Evolutionary conservation across 2,113 vertebrate species (phyloP), one percentile per base, ranked within the genome.

Genomic region (Phylloscopus trochiloides): DNA sequence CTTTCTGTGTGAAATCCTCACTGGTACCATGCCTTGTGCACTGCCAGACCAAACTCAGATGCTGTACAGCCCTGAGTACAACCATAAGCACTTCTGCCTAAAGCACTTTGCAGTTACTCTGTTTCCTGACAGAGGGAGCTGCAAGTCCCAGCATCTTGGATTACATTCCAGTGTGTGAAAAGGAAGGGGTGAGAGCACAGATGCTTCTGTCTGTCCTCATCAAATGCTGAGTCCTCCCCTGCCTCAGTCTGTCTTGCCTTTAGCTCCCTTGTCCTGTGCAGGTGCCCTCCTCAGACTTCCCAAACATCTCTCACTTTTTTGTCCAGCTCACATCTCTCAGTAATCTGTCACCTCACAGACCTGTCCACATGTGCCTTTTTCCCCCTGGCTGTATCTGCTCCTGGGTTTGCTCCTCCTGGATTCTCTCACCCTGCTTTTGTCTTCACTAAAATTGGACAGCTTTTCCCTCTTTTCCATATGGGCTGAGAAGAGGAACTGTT

Each of bases 321-420:
- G 12, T 54, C 55, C 51, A 32, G 43, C n/a, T 89, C 32, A 12
- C 1, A 0, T 68, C 71, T 79, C 52, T 50, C 6, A 62, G 38
- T 42, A 67, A 7, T 50, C 40, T 79, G 21, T 86, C 38, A 25
- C 59, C 25, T 57, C 21, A 5, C 17, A 75, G 73, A 63, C 29
- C 20, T 0, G 0, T 32, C 59, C 43, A 26, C 12, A 0, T 9
- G 10, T 92, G 51, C 79, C 10, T 0, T 51, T 28, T 72, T 90
- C 40, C 52, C 17, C 20, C 17, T 43, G 62, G 32, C 43, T 81
- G 0, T 40, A 20, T n/a, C 77, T 91, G 48, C 74, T 34, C 34
- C 34, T 86, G 71, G 62, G 13, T 81, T 93, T 90, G 71, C 54
- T 88, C 14, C 32, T 88, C 22, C 29, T 76, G 71, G 34, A 13